Evolutionary conservation across 2,888 invertebrate species (phyloP).

Genomic region (Romanomermis culicivorax): DNA sequence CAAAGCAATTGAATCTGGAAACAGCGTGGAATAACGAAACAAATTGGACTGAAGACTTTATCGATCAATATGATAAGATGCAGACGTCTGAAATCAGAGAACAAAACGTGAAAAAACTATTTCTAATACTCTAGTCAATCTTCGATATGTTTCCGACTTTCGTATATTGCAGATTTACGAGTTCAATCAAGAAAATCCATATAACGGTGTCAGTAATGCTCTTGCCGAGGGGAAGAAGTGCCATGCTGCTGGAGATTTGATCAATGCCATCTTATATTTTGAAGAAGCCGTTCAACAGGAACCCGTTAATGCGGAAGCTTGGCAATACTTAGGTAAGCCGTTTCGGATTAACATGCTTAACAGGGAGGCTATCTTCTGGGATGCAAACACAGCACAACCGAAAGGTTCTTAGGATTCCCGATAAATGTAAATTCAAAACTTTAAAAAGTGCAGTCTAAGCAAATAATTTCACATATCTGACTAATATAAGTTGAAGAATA

Average conservation of each 20-base stretch:
- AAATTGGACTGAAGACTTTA: too few relatives aligned
- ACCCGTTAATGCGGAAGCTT: conserved; percentile 51
- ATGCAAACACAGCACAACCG: background rate
- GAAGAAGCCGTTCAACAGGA: conserved; percentile 76
- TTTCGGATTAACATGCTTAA: background rate
- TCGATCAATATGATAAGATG: too few relatives aligned
- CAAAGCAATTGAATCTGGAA: too few relatives aligned
- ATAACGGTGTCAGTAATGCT: conserved; percentile 44
- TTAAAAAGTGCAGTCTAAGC: too few relatives aligned
- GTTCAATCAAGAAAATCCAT: conserved; percentile 64
- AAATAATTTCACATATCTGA: too few relatives aligned
- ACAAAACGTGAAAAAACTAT: too few relatives aligned
- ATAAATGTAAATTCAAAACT: too few relatives aligned
- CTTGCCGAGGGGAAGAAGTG: conserved; percentile 63
- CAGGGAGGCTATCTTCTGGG: background rate
- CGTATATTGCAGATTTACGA: conserved; percentile 42
- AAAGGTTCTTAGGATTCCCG: too few relatives aligned
- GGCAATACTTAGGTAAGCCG: conserved; percentile 51
- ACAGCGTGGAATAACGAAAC: too few relatives aligned
- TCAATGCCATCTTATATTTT: conserved; percentile 82
- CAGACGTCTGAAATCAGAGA: too few relatives aligned
- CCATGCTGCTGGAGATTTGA: conserved; percentile 64
- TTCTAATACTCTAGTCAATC: too few relatives aligned
- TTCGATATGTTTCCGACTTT: conserved; percentile 36
- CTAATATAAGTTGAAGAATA: too few relatives aligned